phyloP scores from a whole-genome alignment of 2,888 invertebrate genomes.

The Baronia brevicornis region DNA sequence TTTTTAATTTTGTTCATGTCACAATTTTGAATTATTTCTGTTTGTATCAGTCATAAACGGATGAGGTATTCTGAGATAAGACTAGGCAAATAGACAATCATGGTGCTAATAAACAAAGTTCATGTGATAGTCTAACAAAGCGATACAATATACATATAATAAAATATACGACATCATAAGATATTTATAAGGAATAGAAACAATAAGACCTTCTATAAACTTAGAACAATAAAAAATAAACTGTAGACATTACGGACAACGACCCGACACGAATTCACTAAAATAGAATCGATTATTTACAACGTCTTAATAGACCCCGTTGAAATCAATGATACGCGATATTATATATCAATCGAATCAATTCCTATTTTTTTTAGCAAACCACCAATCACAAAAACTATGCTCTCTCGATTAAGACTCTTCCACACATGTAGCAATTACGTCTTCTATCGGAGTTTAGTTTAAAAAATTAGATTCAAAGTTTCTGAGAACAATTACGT shows the following conservation, averaged over 20 bases:
- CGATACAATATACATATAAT: too few species aligned
- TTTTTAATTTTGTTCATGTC: too few species aligned
- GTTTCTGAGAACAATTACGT: constrained; percentile 63
- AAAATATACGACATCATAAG: too few species aligned
- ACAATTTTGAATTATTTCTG: too few species aligned
- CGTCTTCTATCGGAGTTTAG: constrained; percentile 38
- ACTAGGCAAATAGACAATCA: too few species aligned
- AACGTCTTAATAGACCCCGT: constrained; percentile 27
- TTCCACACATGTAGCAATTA: constrained; percentile 47
- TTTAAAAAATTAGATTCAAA: constrained; percentile 49
- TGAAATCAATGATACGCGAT: constrained; percentile 26
- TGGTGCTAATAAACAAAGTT: too few species aligned
- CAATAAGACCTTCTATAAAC: constrained; percentile 8
- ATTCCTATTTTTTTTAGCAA: constrained; percentile 18
- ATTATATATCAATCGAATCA: constrained; percentile 23
- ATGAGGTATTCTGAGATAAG: too few species aligned
- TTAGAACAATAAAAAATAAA: constrained; percentile 19
- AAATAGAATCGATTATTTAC: constrained; percentile 18
- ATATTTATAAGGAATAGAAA: constrained; percentile 9
- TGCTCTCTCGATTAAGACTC: constrained; percentile 17
- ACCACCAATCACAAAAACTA: constrained; percentile 20
- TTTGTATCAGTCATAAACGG: too few species aligned
- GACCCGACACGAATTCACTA: constrained; percentile 24
- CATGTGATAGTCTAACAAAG: too few species aligned
- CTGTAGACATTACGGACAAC: constrained; percentile 20